These are phyloP conservation scores for Laticauda colubrina DNA, from an alignment of 2,113 vertebrate species.

Conservation along the genomic window DNA sequence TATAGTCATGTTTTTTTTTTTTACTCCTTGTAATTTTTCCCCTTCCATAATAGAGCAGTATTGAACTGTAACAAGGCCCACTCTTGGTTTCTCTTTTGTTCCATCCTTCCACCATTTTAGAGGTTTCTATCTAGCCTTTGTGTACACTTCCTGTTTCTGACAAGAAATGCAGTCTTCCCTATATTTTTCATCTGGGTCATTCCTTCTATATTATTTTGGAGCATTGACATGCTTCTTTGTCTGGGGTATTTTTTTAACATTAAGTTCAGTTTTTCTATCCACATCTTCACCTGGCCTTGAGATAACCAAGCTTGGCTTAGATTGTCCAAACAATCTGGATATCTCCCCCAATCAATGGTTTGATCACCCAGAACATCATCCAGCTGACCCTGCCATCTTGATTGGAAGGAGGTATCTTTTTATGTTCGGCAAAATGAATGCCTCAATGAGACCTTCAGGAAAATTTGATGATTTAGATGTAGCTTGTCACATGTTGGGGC, in stretches of 20 bases:
- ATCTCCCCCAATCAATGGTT: no score
- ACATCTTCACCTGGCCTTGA: not conserved
- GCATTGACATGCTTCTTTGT: not conserved
- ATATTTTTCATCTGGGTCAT: not conserved
- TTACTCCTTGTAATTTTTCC: not conserved
- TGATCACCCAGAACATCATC: not conserved
- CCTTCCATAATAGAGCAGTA: not conserved
- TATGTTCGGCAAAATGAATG: not conserved
- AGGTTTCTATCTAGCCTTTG: not conserved
- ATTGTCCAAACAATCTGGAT: not conserved
- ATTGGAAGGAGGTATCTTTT: no score
- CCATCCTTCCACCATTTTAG: not conserved
- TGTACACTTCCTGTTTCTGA: not conserved
- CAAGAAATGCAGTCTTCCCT: not conserved
- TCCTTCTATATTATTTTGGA: not conserved
- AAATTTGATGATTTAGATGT: not conserved
- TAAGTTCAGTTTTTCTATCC: not conserved
- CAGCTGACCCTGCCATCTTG: not conserved
- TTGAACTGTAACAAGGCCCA: not conserved
- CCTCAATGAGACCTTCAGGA: not conserved
- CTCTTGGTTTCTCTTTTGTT: not conserved
- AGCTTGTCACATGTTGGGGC: not conserved
- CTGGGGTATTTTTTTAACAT: not conserved
- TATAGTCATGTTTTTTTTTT: not conserved
- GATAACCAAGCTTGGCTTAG: not conserved